phyloP scores from a whole-genome alignment of 2,888 invertebrate genomes.

The Pachymerium ferrugineum region DNA sequence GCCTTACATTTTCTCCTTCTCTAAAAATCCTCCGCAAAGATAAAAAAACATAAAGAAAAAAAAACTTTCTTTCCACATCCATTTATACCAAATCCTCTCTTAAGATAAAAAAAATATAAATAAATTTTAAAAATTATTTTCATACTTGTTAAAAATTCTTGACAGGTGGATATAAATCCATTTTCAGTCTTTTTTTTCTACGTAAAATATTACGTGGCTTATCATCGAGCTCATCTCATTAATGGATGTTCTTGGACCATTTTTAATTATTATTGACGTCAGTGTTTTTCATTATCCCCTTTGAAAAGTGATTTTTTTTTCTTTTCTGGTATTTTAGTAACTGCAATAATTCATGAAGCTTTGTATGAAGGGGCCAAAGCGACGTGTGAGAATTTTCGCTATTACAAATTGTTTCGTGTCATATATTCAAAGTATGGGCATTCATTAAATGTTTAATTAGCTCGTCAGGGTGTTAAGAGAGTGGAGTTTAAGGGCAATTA shows the following conservation, averaged over 20 bases:
- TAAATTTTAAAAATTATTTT: no score
- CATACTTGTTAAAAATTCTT: no score
- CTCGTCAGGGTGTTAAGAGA: background rate
- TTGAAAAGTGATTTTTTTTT: background rate
- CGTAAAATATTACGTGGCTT: constrained; percentile 12
- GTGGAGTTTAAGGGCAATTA: no score
- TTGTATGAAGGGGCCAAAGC: background rate
- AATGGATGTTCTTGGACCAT: background rate
- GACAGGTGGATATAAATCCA: constrained; percentile 10
- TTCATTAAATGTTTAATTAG: constrained; percentile 2
- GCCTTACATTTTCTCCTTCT: background rate
- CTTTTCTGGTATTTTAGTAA: background rate
- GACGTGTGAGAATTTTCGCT: constrained; percentile 3
- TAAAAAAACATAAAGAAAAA: no score
- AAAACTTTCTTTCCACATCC: no score
- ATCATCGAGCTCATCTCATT: constrained; percentile 20
- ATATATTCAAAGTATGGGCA: background rate
- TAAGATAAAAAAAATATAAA: background rate
- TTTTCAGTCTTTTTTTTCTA: background rate
- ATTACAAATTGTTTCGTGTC: constrained; percentile 22
- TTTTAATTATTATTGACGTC: constrained; percentile 6
- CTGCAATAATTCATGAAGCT: constrained; percentile 23
- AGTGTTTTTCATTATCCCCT: background rate
- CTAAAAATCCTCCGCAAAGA: background rate
- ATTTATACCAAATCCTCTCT: background rate